Evolutionary conservation across 2,888 invertebrate species (phyloP), one percentile per base, ranked within the genome.

Genomic region (Chelonus formosanus): DNA sequence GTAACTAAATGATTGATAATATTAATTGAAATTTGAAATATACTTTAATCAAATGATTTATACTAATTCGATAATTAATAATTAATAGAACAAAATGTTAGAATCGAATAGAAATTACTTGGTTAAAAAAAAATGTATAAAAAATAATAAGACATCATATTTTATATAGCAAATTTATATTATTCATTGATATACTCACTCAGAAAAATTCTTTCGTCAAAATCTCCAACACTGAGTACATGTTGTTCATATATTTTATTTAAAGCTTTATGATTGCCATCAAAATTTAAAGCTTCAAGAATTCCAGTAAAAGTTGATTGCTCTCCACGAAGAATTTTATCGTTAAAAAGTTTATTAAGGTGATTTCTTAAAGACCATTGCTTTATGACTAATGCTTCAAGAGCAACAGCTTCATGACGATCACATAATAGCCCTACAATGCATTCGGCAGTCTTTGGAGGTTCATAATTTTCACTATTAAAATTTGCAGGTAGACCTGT

Each of bases 121-220:
- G 2, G 1, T 20, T 20, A 20, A 20, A 20, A 20, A 20, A 20
- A 20, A 20, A 20, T 1, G 2, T 20, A 1, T 20, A 20, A 20
- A 20, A 20, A 20, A 20, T 20, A 20, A 20, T 20, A 20, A 20
- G 20, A 20, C 20, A 20, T 20, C 20, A 2, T 20, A 20, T 20
- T 20, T 20, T 20, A 20, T 20, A 20, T 20, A 20, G 2, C 20
- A 2, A 20, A 20, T 20, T 20, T 20, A 20, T 20, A 40, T 40
- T 40, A 40, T 40, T 40, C 3, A 52, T 50, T 20, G 44, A 61
- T 47, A 65, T 73, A 80, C 85, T 90, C 88, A 88, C 93, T 92
- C 78, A 97, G 88, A 86, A 98, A 96, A 84, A 98, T 94, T 79
- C 97, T 89, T 85, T 99, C 98, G 84, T 99, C 98, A 84, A 98